Conservation (phyloP, 2,888 invertebrate species). For the Cheilosia vernalis region DNA sequence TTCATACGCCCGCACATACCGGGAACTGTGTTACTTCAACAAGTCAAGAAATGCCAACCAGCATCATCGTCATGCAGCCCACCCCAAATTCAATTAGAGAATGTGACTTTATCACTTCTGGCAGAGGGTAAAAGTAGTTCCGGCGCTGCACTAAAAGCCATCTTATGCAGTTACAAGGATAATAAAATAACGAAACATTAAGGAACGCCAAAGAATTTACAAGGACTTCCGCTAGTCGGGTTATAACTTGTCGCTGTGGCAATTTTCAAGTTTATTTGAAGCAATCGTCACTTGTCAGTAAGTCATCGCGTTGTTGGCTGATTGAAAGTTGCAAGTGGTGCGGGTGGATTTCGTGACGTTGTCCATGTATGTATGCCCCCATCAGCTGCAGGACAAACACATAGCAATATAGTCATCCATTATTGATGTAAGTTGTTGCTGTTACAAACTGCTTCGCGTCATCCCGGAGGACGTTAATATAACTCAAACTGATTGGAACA, state of each 20-base stretch:
- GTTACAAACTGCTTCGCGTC: slow-evolving; percentile 29
- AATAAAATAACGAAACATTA: slow-evolving; percentile 71
- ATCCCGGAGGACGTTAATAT: slow-evolving; percentile 32
- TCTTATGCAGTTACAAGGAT: slow-evolving; percentile 64
- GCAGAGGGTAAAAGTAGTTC: slow-evolving; percentile 9
- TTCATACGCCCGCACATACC: slow-evolving; percentile 4
- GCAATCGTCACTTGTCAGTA: slow-evolving; percentile 1
- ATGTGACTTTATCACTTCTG: slow-evolving; percentile 7
- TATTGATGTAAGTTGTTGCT: slow-evolving; percentile 53
- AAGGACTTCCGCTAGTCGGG: slow-evolving; percentile 28
- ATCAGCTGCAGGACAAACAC: not conserved
- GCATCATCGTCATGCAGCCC: slow-evolving; percentile 9
- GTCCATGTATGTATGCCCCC: not conserved
- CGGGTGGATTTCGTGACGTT: slow-evolving; percentile 2
- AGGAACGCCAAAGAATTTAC: slow-evolving; percentile 41
- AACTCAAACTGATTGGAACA: slow-evolving; percentile 25
- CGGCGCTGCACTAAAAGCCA: slow-evolving; percentile 63
- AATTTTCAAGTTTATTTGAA: slow-evolving; percentile 29
- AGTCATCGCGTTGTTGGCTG: not conserved
- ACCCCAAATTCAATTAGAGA: slow-evolving; percentile 63
- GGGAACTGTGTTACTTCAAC: slow-evolving; percentile 57
- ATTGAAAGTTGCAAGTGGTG: not conserved
- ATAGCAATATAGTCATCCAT: slow-evolving; percentile 24
- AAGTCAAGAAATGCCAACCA: slow-evolving; percentile 69
- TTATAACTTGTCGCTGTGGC: not conserved